Percentiles rank a stretch among this genome's conserved stretches.
Evolutionary conservation across 2,888 invertebrate genomes (phyloP).

Genomic region (Resseliella maxima): DNA sequence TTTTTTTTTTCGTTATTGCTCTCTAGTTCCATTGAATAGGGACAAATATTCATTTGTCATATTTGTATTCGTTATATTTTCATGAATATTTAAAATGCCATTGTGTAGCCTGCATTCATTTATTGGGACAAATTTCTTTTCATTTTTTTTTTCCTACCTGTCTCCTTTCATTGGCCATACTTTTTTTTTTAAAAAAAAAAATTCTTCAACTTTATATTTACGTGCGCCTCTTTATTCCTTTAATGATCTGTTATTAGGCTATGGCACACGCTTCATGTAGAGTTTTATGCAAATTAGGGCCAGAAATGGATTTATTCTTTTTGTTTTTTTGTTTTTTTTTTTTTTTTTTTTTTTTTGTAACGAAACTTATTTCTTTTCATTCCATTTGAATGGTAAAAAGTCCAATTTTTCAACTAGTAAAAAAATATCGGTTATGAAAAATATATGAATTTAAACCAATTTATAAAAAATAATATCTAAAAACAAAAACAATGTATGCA

Average conservation of each 20-base stretch:
- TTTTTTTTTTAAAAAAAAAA: no score
- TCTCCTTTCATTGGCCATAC: background rate
- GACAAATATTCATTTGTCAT: background rate
- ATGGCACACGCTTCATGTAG: background rate
- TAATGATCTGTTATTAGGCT: background rate
- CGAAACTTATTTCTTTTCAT: no score
- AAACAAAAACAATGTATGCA: no score
- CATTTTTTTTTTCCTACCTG: background rate
- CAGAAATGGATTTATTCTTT: background rate
- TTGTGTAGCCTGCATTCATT: background rate
- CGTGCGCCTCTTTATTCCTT: background rate
- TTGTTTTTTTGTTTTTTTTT: background rate
- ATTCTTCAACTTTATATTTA: background rate
- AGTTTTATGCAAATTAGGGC: background rate
- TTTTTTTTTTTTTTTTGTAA: background rate
- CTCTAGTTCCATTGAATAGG: background rate
- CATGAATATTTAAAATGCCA: background rate
- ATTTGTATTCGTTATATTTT: background rate
- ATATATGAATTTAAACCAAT: no score
- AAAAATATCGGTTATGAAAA: no score
- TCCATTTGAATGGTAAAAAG: no score
- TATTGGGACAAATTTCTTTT: background rate
- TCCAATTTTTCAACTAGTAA: no score
- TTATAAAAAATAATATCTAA: no score
- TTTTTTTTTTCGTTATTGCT: background rate